Evolutionary conservation across 2,888 invertebrate genomes (phyloP), one percentile per base, ranked within the genome.

Genomic region (Dinocampus coccinellae): DNA sequence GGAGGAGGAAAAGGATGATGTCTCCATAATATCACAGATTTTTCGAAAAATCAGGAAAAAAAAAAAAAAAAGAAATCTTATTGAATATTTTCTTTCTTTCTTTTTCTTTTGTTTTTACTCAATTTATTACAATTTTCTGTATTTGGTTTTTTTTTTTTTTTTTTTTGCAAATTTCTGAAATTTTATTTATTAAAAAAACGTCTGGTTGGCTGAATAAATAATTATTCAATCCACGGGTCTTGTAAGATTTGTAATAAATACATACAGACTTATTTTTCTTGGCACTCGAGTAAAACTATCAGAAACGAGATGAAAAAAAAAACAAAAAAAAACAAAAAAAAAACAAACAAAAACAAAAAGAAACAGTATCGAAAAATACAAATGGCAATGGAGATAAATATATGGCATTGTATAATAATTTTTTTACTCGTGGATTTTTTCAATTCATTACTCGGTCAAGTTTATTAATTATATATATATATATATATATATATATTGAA

Each of bases 1-100:
- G n/a, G n/a, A n/a, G n/a, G n/a, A n/a, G n/a, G n/a, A n/a, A n/a
- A n/a, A n/a, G n/a, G n/a, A n/a, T n/a, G n/a, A n/a, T 80, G 82
- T 81, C 78, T 76, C 72, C 75, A 76, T 81, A 83, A 82, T 86
- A 86, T 86, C 85, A 86, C 86, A 86, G 85, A 84, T 84, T 84
- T 81, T 78, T 82, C 79, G 80, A 83, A 82, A 82, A 36, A 36
- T 3, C 7, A 36, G 10, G 10, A 36, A 47, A 16, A 47, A 16
- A 47, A 47, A 16, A 16, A 77, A 36, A 47, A 16, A 47, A 16
- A 47, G 16, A 16, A 16, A 77, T 82, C 77, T 76, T 73, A 24
- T 39, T 11, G 63, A 57, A 26, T 42, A 20, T 47, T 60, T 52
- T 47, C 24, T 33, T 60, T 47, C 68, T 33, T 60, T 52, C n/a